Evolutionary conservation across 2,888 invertebrate genomes (phyloP).

Genomic region (Pterobdella sp.): DNA sequence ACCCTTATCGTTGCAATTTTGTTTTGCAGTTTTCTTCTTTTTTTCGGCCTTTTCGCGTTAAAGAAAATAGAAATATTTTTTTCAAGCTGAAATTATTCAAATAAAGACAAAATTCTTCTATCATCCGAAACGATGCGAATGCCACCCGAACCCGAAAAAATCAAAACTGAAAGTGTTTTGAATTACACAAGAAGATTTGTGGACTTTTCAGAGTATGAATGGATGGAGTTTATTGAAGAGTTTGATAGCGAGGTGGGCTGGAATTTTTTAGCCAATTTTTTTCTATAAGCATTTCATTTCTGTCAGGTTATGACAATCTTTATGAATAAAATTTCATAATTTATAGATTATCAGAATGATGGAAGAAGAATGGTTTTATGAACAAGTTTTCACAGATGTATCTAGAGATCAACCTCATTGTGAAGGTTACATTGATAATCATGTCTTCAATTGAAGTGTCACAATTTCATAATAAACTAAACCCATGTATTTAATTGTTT

Average conservation of each 20-base stretch:
- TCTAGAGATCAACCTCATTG: not conserved
- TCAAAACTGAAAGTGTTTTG: not conserved
- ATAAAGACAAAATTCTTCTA: not conserved
- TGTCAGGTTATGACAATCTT: not conserved
- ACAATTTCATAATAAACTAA: no score
- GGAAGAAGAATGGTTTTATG: constrained; percentile 11
- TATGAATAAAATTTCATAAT: not conserved
- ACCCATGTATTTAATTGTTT: no score
- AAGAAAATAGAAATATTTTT: no score
- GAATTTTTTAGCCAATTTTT: not conserved
- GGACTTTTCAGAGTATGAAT: constrained; percentile 30
- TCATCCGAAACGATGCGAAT: not conserved
- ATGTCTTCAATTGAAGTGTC: no score
- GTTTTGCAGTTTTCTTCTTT: no score
- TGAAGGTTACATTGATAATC: no score
- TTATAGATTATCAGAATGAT: not conserved
- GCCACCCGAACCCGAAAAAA: not conserved
- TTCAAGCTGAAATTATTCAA: no score
- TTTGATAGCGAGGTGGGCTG: constrained; percentile 27
- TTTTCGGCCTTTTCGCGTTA: no score
- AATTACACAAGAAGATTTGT: constrained; percentile 11
- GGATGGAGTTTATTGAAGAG: constrained; percentile 32
- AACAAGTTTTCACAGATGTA: not conserved
- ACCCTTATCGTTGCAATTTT: no score
- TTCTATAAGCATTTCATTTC: not conserved